A percentile compares a stretch with the other conserved stretches of the same genome.
phyloP scores from a whole-genome alignment of 2,888 invertebrate genomes.

The Eupithecia dodoneata region DNA sequence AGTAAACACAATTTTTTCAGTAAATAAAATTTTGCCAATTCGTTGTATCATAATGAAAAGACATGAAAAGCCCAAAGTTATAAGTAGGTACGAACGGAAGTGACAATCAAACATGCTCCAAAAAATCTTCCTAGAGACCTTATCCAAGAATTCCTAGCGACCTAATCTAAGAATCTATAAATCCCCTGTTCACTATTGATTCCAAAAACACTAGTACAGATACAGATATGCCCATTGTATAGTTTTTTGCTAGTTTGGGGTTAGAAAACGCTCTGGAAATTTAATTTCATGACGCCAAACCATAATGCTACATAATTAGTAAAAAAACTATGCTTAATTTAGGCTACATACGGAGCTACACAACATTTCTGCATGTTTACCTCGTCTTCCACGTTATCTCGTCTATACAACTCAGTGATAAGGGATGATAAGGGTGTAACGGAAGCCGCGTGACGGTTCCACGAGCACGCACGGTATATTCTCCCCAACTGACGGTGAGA shows the following conservation, averaged over 20 bases:
- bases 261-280: background rate
- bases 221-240: no score
- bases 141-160: no score
- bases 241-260: background rate
- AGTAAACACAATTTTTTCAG: background rate
- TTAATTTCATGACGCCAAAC: background rate
- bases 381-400: background rate
- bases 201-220: background rate
- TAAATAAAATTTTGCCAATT: background rate
- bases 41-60: background rate
- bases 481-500: background rate
- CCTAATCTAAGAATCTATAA: no score
- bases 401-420: background rate
- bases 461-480: slow-evolving; percentile 18
- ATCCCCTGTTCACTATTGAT: background rate
- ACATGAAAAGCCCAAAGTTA: background rate
- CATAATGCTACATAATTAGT: no score
- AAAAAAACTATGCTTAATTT: background rate
- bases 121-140: background rate
- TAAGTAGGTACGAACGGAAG: background rate
- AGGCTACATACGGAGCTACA: background rate
- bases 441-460: slow-evolving; percentile 25
- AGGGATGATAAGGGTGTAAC: slow-evolving; percentile 24
- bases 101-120: background rate
- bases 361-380: background rate